These are phyloP conservation scores for Teinopalpus imperialis DNA, from an alignment of 2,888 invertebrate genomes.

Conservation along the genomic window DNA sequence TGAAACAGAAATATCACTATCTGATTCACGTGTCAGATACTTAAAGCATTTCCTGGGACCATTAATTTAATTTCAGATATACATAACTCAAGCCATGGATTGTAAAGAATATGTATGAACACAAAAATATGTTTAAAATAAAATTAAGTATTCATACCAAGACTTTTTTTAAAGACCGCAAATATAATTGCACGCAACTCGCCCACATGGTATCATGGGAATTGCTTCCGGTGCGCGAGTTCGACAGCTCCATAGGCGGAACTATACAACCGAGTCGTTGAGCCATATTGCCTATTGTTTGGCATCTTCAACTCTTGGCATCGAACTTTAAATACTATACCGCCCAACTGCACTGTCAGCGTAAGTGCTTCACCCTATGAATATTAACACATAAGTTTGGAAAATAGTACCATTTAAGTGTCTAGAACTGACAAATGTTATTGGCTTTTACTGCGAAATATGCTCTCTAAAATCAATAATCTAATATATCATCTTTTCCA, in stretches of 20 bases:
- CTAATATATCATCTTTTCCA: too few species aligned
- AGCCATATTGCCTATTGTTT: slow-evolving; percentile 76
- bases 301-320: slow-evolving; percentile 78
- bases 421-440: slow-evolving; percentile 38
- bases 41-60: too few species aligned
- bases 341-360: slow-evolving; percentile 60
- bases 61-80: too few species aligned
- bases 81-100: too few species aligned
- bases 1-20: too few species aligned
- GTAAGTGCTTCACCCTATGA: slow-evolving; percentile 67
- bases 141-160: too few species aligned
- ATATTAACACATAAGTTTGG: slow-evolving; percentile 57
- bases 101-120: too few species aligned
- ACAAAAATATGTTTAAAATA: too few species aligned
- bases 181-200: not conserved
- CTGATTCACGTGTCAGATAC: too few species aligned
- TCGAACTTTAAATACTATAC: slow-evolving; percentile 58
- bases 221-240: slow-evolving; percentile 65
- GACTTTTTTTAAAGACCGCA: too few species aligned
- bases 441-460: slow-evolving; percentile 33
- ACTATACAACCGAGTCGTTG: slow-evolving; percentile 55
- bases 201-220: slow-evolving; percentile 35
- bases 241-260: slow-evolving; percentile 61
- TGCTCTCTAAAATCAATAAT: not conserved
- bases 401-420: slow-evolving; percentile 47